Base-by-base conservation (phyloP, 2,797 vertebrate species). In the Tangara arthus region DNA sequence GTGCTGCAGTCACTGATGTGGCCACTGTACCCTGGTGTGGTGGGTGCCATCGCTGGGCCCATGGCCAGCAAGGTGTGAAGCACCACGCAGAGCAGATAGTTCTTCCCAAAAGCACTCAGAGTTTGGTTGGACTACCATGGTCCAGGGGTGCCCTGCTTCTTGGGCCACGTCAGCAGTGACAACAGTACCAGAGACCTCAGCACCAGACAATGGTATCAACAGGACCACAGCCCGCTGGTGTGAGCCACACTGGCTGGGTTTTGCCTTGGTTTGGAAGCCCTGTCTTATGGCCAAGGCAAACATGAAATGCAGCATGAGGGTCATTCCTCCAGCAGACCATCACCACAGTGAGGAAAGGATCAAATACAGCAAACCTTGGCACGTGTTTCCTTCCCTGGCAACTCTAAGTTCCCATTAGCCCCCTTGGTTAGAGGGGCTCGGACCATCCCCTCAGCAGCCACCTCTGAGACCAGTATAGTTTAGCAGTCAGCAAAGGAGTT, bases 281-380 rank as follows among this genome's bases (percentile, higher is more conserved):
- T 19, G 23, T 24, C 26, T 30, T 37, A 18, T 0, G 6, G 68
- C 24, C 66, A 55, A 12, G 0, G 0, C 22, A 37, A 69, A 21
- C 26, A 17, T 0, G 0, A 84, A 79, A 65, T 1, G 8, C 55
- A 63, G 60, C 35, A 42, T 23, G 30, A 61, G 44, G 53, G 47
- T 30, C 37, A 15, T 15, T 82, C 53, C 79, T 83, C 34, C 72
- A 80, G 60, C 79, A 85, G 28, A 59, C 28, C 56, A 16, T 22
- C 68, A 12, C 26, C 72, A 30, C 42, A 41, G 64, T 37, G 56
- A 81, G 70, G 75, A 82, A 44, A 28, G 44, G 47, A 64, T 44
- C 79, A 66, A 66, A 77, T 28, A 30, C 2, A 18, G 52, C 47
- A 63, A 85, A 37, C 28, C 14, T n/a, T 28, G 46, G 86, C 2